Percentiles rank a stretch among this genome's conserved stretches.
Conservation (phyloP, 2,113 vertebrate genomes). For the Emberiza fucata region DNA sequence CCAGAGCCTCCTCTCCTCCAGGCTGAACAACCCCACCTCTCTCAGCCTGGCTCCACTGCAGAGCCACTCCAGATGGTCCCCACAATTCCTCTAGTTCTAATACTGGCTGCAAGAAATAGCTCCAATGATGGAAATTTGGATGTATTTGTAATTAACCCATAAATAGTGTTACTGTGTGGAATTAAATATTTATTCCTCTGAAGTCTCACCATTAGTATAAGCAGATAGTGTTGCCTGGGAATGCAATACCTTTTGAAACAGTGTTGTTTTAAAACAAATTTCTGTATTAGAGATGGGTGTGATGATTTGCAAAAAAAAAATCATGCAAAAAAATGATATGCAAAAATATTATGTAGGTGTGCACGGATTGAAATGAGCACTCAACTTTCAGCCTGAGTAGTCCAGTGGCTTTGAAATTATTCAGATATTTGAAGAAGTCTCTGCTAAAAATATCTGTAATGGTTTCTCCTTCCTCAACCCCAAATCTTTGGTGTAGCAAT, state of each 20-base stretch:
- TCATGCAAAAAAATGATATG: not conserved
- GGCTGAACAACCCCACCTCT: not conserved
- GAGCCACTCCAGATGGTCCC: not conserved
- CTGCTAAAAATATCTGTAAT: not conserved
- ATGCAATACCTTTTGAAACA: not conserved
- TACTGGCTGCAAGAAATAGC: not conserved
- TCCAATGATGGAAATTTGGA: fast-evolving
- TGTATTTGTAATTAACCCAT: not conserved
- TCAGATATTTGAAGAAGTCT: not conserved
- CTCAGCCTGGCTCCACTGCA: not conserved
- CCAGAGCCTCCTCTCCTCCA: not conserved
- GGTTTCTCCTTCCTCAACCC: not conserved
- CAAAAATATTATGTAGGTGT: not conserved
- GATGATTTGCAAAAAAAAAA: not conserved
- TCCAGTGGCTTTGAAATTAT: not conserved
- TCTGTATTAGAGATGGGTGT: not conserved
- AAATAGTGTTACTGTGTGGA: not conserved
- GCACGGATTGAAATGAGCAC: not conserved
- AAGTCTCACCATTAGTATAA: not conserved
- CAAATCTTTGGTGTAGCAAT: not conserved
- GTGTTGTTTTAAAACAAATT: not conserved
- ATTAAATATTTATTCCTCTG: slow-evolving; percentile 6
- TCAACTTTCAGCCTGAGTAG: not conserved
- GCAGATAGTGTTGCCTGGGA: not conserved
- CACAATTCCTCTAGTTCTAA: fast-evolving